phyloP scores from a whole-genome alignment of 2,113 vertebrate genomes.

The Rhinoptilus africanus region DNA sequence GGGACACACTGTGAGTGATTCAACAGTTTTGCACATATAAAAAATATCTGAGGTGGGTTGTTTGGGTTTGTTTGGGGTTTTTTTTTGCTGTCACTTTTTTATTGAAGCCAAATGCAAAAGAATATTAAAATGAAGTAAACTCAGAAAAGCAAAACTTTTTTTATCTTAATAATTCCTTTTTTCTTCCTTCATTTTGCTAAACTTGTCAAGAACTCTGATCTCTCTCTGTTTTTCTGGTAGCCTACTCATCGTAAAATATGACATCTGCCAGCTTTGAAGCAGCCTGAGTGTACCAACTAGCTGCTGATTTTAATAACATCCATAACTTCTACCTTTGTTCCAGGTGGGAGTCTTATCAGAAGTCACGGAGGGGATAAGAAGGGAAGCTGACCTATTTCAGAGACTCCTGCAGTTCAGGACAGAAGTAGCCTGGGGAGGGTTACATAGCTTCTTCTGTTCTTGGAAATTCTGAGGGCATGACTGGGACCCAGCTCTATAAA shows the following conservation, averaged over 20 bases:
- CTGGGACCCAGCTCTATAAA: neutral
- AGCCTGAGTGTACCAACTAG: neutral
- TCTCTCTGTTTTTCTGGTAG: neutral
- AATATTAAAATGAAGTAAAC: neutral
- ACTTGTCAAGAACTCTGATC: neutral
- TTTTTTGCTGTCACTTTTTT: neutral
- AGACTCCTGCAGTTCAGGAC: neutral
- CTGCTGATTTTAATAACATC: neutral
- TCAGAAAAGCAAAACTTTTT: neutral
- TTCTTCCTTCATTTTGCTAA: neutral
- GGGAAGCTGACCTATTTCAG: neutral
- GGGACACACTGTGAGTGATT: neutral
- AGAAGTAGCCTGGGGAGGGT: neutral
- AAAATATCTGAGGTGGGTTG: neutral
- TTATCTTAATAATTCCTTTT: neutral
- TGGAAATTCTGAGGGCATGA: neutral
- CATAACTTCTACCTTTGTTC: neutral
- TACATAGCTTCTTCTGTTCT: neutral
- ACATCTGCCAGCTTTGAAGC: neutral
- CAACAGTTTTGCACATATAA: neutral
- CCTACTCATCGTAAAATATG: neutral
- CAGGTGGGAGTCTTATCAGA: neutral
- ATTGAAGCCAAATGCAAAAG: neutral
- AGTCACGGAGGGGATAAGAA: neutral
- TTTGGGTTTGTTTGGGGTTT: fast-evolving